A percentile compares a stretch with the other conserved stretches of the same genome.
phyloP scores from a whole-genome alignment of 2,113 vertebrate genomes.

The Burhinus bistriatus region DNA sequence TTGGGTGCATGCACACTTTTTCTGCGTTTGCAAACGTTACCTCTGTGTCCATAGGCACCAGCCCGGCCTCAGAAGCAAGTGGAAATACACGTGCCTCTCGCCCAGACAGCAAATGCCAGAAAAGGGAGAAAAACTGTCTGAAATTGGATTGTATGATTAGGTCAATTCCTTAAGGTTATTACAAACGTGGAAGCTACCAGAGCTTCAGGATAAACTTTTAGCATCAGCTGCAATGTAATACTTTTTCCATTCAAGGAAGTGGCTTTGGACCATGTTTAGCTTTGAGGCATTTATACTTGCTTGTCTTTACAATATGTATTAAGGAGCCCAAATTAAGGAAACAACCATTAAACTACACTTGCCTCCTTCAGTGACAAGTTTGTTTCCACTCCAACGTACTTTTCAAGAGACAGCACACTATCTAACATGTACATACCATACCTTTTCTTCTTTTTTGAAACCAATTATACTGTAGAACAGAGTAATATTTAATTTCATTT shows the following conservation, averaged over 20 bases:
- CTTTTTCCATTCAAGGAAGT: neutral
- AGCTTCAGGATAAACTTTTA: neutral
- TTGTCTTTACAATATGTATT: neutral
- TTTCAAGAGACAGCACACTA: neutral
- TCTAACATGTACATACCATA: neutral
- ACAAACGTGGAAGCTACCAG: neutral
- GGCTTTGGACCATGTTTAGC: neutral
- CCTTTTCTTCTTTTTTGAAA: neutral
- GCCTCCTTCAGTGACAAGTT: neutral
- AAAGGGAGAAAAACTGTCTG: neutral
- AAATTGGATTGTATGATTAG: neutral
- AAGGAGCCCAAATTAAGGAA: neutral
- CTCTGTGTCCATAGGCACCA: neutral
- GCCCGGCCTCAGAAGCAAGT: neutral
- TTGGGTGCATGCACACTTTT: accelerated
- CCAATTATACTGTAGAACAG: neutral
- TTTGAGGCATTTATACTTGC: neutral
- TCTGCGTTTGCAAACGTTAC: neutral
- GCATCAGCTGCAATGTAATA: neutral
- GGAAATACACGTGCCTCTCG: neutral
- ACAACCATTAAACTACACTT: neutral
- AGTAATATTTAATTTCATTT: neutral
- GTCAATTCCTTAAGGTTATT: neutral
- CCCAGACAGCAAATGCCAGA: neutral
- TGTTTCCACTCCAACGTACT: neutral